These are phyloP conservation scores for Miichthys miiuy DNA, from an alignment of 2,797 vertebrate species.

Conservation along the genomic window DNA sequence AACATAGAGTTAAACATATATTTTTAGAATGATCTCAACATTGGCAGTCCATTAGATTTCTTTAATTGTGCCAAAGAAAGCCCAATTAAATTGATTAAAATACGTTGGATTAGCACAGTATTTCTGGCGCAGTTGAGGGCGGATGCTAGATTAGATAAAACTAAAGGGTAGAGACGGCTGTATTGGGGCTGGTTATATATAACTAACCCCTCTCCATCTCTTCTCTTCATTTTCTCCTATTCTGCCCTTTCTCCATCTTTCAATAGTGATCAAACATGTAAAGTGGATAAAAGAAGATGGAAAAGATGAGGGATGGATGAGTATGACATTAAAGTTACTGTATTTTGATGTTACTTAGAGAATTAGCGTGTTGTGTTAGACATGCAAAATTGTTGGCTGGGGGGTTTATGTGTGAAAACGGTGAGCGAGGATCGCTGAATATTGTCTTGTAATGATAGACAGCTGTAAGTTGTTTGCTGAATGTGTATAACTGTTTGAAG, in stretches of 20 bases:
- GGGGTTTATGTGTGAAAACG: conserved; percentile 32
- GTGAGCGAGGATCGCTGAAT: conserved; percentile 1
- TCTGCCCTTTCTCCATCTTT: conserved; percentile 79
- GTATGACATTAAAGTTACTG: conserved; percentile 69
- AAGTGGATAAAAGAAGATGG: conserved; percentile 76
- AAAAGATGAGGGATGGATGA: conserved; percentile 76
- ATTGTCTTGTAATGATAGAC: conserved; percentile 33
- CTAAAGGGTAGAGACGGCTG: conserved; percentile 56
- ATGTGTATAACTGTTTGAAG: conserved; percentile 16
- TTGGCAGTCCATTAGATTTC: conserved; percentile 21
- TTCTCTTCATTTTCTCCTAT: conserved; percentile 73
- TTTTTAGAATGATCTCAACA: conserved; percentile 20
- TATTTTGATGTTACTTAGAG: conserved; percentile 51
- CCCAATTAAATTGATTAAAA: conserved; percentile 26
- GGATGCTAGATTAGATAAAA: conserved; percentile 45
- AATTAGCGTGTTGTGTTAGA: conserved; percentile 48
- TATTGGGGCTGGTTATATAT: conserved; percentile 62
- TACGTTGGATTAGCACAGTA: conserved; percentile 36
- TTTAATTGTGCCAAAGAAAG: conserved; percentile 15
- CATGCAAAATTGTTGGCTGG: conserved; percentile 40
- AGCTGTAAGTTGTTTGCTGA: conserved; percentile 26
- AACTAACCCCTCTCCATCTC: conserved; percentile 74
- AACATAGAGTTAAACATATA: conserved; percentile 12
- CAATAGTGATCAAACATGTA: conserved; percentile 80
- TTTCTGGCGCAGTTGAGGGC: conserved; percentile 33